Conservation (phyloP, 2,888 invertebrate genomes). For the Eledona agricola region DNA sequence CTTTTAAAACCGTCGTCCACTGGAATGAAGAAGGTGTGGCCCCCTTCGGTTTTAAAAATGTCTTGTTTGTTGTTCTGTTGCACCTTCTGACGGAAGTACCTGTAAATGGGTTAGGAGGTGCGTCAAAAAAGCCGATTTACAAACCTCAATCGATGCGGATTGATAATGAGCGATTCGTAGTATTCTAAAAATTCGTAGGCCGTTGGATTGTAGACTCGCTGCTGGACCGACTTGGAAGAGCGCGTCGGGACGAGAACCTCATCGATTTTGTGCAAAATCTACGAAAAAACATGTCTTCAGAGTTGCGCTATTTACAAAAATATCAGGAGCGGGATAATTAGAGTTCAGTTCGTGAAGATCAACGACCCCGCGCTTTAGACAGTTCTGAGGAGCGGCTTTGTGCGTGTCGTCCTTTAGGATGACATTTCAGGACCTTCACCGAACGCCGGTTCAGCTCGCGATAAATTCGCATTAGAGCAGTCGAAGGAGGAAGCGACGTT, state of each 20-base stretch:
- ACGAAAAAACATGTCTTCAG: conserved; percentile 51
- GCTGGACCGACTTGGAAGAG: conserved; percentile 66
- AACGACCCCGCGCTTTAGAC: too few relatives aligned
- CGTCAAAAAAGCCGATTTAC: conserved; percentile 26
- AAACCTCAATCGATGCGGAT: conserved; percentile 77
- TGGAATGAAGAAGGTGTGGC: conserved; percentile 90
- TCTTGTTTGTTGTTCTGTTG: conserved; percentile 76
- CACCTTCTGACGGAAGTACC: conserved; percentile 80
- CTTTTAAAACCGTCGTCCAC: conserved; percentile 86
- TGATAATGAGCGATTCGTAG: conserved; percentile 79
- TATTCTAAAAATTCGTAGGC: conserved; percentile 82
- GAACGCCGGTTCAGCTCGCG: too few relatives aligned
- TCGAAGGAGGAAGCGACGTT: too few relatives aligned
- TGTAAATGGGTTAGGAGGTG: conserved; percentile 60
- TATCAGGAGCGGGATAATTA: too few relatives aligned
- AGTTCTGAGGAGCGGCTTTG: too few relatives aligned
- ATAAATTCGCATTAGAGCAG: too few relatives aligned
- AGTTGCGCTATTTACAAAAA: conserved; percentile 8
- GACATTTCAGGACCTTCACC: too few relatives aligned
- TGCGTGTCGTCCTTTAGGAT: too few relatives aligned
- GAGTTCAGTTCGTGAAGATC: too few relatives aligned
- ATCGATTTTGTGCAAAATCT: conserved; percentile 89
- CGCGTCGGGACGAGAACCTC: conserved; percentile 84
- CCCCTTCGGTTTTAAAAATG: conserved; percentile 79
- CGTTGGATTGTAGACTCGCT: conserved; percentile 78